phyloP scores from a whole-genome alignment of 2,797 vertebrate species.

The Salarias fasciatus region DNA sequence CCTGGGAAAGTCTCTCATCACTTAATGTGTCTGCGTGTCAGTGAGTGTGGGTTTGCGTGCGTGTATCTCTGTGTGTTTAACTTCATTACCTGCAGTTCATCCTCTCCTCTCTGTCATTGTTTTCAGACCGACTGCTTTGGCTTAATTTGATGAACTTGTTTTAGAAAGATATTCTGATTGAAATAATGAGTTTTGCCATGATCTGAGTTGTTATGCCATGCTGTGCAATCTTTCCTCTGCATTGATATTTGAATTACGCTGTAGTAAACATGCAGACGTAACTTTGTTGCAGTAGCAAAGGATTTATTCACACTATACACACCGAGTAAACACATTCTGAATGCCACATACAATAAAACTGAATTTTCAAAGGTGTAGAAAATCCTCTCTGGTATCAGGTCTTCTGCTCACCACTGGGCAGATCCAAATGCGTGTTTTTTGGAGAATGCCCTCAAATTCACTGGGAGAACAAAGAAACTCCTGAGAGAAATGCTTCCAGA shows the following conservation, averaged over 20 bases:
- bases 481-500: too few species aligned
- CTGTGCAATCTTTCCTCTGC: conserved; percentile 4
- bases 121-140: conserved; percentile 10
- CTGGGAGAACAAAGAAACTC: too few species aligned
- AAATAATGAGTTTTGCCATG: conserved; percentile 5
- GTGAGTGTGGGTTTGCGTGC: conserved; percentile 7
- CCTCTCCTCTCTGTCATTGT: conserved; percentile 25
- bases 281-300: too few species aligned
- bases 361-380: too few species aligned
- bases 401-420: too few species aligned
- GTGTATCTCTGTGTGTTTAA: conserved; percentile 32
- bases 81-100: conserved; percentile 47
- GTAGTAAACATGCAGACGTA: too few species aligned
- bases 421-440: too few species aligned
- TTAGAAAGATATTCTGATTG: conserved; percentile 18
- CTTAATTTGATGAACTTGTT: conserved; percentile 17
- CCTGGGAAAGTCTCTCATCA: conserved; percentile 62
- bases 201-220: background rate
- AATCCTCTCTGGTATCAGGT: too few species aligned
- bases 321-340: too few species aligned
- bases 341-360: too few species aligned
- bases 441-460: too few species aligned
- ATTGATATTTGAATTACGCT: conserved; percentile 4
- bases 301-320: too few species aligned
- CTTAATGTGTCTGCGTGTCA: conserved; percentile 29